Percentiles rank a stretch among this genome's conserved stretches.
These are phyloP conservation scores for Hybognathus amarus DNA, from an alignment of 2,797 vertebrate genomes.

Conservation along the genomic window DNA sequence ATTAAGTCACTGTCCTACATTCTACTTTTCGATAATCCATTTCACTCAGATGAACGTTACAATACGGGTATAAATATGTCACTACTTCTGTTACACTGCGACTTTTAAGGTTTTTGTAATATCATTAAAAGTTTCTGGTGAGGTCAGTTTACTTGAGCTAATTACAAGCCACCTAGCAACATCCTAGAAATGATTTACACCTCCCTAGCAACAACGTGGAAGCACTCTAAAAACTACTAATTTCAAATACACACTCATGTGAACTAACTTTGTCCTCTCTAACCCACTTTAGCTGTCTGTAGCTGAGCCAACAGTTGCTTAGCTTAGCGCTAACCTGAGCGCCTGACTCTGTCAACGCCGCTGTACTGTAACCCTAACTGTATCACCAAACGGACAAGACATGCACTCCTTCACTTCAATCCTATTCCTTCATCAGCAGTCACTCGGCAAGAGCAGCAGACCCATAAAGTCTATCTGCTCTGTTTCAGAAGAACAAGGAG, in stretches of 20 bases:
- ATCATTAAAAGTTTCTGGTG: not conserved
- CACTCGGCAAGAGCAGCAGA: slow-evolving; percentile 59
- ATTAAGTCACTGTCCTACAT: not conserved
- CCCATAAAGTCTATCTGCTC: slow-evolving; percentile 64
- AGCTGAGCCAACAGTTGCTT: slow-evolving; percentile 46
- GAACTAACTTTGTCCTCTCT: not conserved
- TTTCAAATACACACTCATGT: not conserved
- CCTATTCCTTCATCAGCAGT: slow-evolving; percentile 64
- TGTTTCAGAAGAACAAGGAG: slow-evolving; percentile 51
- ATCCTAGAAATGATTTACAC: not conserved
- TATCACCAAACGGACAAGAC: slow-evolving; percentile 51
- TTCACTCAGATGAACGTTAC: not conserved
- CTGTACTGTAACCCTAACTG: slow-evolving; percentile 65
- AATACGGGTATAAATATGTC: not conserved
- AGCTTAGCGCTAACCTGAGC: slow-evolving; percentile 56
- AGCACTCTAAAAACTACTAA: not conserved
- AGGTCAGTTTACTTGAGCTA: not conserved
- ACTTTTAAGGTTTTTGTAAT: not conserved
- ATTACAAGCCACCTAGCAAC: not conserved
- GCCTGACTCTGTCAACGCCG: slow-evolving; percentile 62
- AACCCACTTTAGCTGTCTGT: not conserved
- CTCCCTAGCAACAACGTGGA: not conserved
- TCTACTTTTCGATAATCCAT: not conserved
- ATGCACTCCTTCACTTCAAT: slow-evolving; percentile 64
- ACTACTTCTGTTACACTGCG: not conserved